Base-by-base conservation (phyloP, 2,888 invertebrate genomes). In the Mallateleia sp. region DNA sequence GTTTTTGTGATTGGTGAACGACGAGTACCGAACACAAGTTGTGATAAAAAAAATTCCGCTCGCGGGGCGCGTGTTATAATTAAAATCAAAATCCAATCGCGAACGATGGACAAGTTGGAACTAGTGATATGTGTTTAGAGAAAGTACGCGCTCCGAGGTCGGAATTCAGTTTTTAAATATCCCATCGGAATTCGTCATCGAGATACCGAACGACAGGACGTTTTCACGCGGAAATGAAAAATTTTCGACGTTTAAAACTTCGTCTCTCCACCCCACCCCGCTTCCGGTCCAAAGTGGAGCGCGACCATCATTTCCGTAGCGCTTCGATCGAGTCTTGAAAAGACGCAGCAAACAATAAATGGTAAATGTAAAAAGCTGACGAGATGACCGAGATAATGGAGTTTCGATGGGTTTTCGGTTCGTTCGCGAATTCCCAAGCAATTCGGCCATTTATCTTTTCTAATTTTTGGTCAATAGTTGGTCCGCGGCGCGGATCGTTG, bases 151-250 rank as follows among this genome's bases (percentile, higher is more conserved):
- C 22, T 1, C 32, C 52, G n/a, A 24, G 25, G 8, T 42, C 45
- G 42, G 52, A 34, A 50, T 28, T 45, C 20, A 24, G 20, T 42
- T 47, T 52, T 50, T 34, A 32, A n/a, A 64, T 28, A 54, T 32
- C 24, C 14, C 75, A 22, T 7, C 50, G 38, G 69, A 58, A 60
- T 58, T 54, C 54, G 28, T 69, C 58, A 62, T 25, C 38, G 24
- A 45, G 28, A 67, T 25, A 32, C 42, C 18, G 58, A 84, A 67
- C 42, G 67, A 28, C 52, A 22, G 45, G 22, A 75, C 80, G 24
- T 75, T 80, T 60, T 75, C 56, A n/a, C 60, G 60, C 79, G 74
- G 75, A 85, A 85, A 85, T 84, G 79, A 84, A 84, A 79, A 84
- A 22, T 85, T 84, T 67, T 58, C 79, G 62, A 69, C 72, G 34